Conservation (phyloP, 2,888 invertebrate species). For the Nomada ruficornis region DNA sequence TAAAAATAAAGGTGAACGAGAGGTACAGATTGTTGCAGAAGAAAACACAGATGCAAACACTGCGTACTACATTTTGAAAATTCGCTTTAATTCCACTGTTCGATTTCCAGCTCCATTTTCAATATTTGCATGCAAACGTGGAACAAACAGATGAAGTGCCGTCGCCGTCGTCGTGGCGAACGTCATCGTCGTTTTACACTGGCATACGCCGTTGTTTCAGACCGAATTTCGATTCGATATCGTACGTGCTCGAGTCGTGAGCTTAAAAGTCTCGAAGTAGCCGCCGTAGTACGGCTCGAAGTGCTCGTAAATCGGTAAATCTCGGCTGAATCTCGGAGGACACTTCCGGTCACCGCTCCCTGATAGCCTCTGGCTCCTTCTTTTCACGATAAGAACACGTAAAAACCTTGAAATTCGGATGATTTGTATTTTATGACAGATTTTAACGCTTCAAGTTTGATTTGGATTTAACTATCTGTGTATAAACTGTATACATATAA, state of each 20-base stretch:
- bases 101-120: slow-evolving; percentile 45
- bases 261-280: slow-evolving; percentile 45
- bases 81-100: slow-evolving; percentile 51
- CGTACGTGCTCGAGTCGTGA: slow-evolving; percentile 37
- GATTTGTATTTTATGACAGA: neutral
- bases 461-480: too few relatives aligned
- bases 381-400: neutral
- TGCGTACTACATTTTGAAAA: slow-evolving; percentile 15
- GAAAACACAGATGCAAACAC: neutral
- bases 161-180: neutral
- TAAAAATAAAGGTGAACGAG: neutral
- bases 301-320: slow-evolving; percentile 37
- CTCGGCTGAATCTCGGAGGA: slow-evolving; percentile 12
- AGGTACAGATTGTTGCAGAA: too few relatives aligned
- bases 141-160: slow-evolving; percentile 8
- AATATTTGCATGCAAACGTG: slow-evolving; percentile 55
- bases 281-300: slow-evolving; percentile 18
- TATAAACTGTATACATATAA: too few relatives aligned
- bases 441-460: too few relatives aligned
- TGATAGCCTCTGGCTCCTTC: neutral
- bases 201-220: slow-evolving; percentile 20
- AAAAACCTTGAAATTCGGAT: neutral
- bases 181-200: slow-evolving; percentile 5
- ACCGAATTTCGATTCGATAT: slow-evolving; percentile 48
- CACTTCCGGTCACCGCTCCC: slow-evolving; percentile 14